Percentiles rank a stretch among this genome's conserved stretches.
These are phyloP conservation scores for Muschampia plurimacula DNA, from an alignment of 2,888 invertebrate genomes.

Conservation along the genomic window DNA sequence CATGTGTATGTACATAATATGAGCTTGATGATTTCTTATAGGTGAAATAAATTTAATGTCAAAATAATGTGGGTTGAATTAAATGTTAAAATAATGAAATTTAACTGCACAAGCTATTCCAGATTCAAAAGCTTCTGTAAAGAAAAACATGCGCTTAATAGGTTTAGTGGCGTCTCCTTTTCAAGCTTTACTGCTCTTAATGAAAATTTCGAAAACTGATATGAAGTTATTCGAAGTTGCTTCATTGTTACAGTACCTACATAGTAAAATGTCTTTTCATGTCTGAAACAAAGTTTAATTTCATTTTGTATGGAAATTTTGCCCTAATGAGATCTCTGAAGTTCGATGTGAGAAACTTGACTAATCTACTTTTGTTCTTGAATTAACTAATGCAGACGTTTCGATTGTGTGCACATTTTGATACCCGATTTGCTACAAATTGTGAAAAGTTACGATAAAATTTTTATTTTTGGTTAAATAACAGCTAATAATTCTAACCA, in stretches of 20 bases:
- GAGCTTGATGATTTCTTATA: too few species aligned
- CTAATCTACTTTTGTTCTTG: conserved; percentile 9
- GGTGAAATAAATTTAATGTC: too few species aligned
- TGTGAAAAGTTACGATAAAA: too few species aligned
- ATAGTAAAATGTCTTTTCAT: conserved; percentile 9
- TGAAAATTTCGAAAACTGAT: conserved; percentile 2
- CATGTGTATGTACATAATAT: too few species aligned
- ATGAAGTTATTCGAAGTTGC: conserved; percentile 12
- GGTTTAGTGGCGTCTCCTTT: neutral
- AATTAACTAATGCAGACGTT: neutral
- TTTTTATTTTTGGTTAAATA: too few species aligned
- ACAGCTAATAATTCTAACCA: too few species aligned
- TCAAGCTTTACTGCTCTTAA: neutral
- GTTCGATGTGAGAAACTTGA: conserved; percentile 1
- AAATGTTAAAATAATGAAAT: too few species aligned
- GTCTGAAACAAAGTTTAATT: conserved; percentile 9
- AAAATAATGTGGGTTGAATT: too few species aligned
- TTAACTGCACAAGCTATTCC: too few species aligned
- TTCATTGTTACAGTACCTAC: conserved; percentile 10
- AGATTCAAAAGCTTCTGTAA: too few species aligned
- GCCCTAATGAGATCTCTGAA: neutral
- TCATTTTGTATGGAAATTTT: conserved; percentile 8
- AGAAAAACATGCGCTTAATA: neutral
- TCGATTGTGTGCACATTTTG: too few species aligned
- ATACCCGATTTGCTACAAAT: too few species aligned